Evolutionary conservation across 2,797 vertebrate species (phyloP).

Genomic region (Nannoperca obscura): DNA sequence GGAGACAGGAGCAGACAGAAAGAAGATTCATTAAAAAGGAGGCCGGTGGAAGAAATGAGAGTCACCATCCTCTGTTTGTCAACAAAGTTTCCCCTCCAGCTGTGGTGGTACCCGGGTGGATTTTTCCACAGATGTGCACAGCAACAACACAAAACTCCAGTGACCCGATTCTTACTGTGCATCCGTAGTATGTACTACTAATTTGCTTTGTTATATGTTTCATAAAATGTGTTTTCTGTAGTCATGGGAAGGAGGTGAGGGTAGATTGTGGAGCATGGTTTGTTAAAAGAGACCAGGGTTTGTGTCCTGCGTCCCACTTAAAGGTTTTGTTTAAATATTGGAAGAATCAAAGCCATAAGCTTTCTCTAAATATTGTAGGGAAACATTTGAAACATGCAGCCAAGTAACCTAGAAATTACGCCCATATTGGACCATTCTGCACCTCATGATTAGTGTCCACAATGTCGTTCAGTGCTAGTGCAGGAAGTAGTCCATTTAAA

Average conservation of each 20-base stretch:
- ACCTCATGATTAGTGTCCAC: not conserved
- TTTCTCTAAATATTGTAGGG: not conserved
- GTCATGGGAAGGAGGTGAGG: not conserved
- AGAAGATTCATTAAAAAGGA: slow-evolving; percentile 31
- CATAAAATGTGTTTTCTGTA: not conserved
- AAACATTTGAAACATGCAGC: not conserved
- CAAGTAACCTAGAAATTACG: not conserved
- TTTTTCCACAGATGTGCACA: slow-evolving; percentile 49
- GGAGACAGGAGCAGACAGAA: slow-evolving; percentile 48
- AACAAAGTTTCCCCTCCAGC: slow-evolving; percentile 63
- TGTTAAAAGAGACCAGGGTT: not conserved
- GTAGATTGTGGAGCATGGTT: too few relatives aligned
- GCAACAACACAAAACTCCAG: not conserved
- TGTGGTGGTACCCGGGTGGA: slow-evolving; percentile 10
- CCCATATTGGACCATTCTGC: not conserved
- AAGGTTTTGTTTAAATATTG: not conserved
- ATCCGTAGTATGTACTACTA: not conserved
- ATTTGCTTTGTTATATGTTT: not conserved
- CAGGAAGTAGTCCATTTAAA: not conserved
- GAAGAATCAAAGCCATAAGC: not conserved
- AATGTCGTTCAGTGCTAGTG: not conserved
- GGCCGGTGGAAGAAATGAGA: slow-evolving; percentile 42
- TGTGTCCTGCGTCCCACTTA: not conserved
- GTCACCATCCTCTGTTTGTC: slow-evolving; percentile 56
- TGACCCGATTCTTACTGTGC: not conserved